Conservation (phyloP, 2,113 vertebrate species). For the Cephalopterus ornatus region DNA sequence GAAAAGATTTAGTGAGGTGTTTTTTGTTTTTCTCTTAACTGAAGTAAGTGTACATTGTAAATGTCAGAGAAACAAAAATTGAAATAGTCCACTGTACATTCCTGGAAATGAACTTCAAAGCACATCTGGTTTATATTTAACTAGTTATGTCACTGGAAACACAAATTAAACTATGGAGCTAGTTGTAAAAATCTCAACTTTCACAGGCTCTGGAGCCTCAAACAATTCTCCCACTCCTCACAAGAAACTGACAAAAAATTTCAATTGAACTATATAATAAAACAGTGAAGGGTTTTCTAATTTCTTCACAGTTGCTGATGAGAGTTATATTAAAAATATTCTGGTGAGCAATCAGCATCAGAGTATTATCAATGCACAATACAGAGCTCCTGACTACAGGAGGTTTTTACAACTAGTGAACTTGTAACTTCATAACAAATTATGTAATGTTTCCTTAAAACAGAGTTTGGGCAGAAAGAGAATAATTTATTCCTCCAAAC, state of each 20-base stretch:
- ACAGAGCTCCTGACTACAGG: background rate
- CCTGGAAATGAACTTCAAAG: conserved; percentile 75
- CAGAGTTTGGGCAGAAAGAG: background rate
- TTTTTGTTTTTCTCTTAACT: conserved; percentile 10
- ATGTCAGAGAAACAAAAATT: conserved; percentile 58
- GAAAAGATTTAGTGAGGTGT: background rate
- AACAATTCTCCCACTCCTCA: background rate
- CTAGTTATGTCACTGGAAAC: conserved; percentile 71
- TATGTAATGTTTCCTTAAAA: background rate
- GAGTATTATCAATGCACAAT: background rate
- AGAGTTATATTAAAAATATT: background rate
- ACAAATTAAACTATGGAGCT: conserved; percentile 60
- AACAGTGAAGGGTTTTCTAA: background rate
- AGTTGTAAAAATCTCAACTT: conserved; percentile 68
- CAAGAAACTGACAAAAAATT: background rate
- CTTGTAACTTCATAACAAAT: background rate
- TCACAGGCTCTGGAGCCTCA: conserved; percentile 28
- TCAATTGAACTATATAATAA: background rate
- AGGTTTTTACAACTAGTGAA: background rate
- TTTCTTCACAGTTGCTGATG: background rate
- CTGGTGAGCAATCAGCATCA: background rate
- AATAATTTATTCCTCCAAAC: background rate
- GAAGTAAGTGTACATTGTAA: conserved; percentile 42
- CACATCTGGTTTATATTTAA: conserved; percentile 76
- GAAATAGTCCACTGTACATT: conserved; percentile 65